These are phyloP conservation scores for Melangyna quadrimaculata DNA, from an alignment of 2,888 invertebrate species.

Conservation along the genomic window DNA sequence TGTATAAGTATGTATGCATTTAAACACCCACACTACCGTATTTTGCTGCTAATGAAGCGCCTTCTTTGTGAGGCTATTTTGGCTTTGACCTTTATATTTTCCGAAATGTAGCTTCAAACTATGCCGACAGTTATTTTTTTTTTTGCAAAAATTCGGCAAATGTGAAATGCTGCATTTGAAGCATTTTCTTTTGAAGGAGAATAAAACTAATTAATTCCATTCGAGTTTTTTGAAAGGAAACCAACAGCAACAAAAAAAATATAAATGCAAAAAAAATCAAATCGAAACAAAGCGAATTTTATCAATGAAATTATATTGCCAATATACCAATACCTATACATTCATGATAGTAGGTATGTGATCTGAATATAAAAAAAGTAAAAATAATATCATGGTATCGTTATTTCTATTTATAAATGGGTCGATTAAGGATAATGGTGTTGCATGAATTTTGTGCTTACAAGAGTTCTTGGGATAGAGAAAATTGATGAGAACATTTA, in stretches of 20 bases:
- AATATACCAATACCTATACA: too few species aligned
- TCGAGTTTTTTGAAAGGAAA: background rate
- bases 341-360: background rate
- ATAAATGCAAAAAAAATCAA: background rate
- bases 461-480: background rate
- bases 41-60: background rate
- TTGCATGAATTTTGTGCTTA: background rate
- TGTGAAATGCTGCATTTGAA: background rate
- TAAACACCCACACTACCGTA: background rate
- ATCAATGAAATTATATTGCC: background rate
- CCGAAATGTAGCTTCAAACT: background rate
- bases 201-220: background rate
- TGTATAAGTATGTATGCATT: background rate
- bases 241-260: background rate
- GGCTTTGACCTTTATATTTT: background rate
- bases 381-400: too few species aligned
- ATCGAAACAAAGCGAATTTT: background rate
- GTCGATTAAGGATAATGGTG: background rate
- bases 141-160: background rate
- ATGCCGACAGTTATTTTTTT: background rate
- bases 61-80: background rate
- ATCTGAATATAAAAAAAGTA: background rate
- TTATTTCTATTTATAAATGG: background rate
- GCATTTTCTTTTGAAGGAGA: background rate
- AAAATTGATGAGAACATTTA: background rate